phyloP scores from a whole-genome alignment of 1,140 invertebrate species.

The Bombus waltoni region DNA sequence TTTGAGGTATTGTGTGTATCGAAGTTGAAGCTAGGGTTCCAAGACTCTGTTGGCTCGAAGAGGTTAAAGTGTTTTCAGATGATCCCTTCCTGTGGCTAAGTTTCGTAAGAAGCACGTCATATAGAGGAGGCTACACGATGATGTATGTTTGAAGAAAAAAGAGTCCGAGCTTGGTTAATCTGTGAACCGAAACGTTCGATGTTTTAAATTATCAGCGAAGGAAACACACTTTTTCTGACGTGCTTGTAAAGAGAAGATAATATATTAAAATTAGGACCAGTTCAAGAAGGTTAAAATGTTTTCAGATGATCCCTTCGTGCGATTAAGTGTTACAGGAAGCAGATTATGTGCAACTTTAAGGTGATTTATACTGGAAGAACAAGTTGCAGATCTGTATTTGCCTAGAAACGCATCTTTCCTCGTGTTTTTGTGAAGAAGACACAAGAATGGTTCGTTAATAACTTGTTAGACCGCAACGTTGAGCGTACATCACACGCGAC shows the following conservation, averaged over 20 bases:
- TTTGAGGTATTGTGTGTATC: not conserved
- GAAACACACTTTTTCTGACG: not conserved
- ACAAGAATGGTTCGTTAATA: no score
- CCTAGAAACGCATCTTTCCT: not conserved
- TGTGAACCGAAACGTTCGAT: no score
- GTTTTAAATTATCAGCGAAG: not conserved
- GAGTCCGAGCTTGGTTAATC: not conserved
- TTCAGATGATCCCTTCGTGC: not conserved
- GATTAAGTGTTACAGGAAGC: not conserved
- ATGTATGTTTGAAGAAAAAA: not conserved
- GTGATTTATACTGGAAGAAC: not conserved
- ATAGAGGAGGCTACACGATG: not conserved
- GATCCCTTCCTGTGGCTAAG: not conserved
- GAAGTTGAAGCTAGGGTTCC: not conserved
- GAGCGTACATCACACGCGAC: no score
- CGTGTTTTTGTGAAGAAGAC: no score
- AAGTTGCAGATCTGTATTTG: not conserved
- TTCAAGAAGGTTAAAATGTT: not conserved
- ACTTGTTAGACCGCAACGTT: no score
- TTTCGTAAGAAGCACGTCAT: not conserved
- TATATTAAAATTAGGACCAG: not conserved
- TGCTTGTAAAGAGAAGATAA: not conserved
- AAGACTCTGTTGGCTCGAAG: not conserved
- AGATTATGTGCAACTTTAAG: not conserved
- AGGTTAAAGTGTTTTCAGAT: not conserved